Evolutionary conservation across 1,140 invertebrate species (phyloP).

Genomic region (Pomacea maculata): DNA sequence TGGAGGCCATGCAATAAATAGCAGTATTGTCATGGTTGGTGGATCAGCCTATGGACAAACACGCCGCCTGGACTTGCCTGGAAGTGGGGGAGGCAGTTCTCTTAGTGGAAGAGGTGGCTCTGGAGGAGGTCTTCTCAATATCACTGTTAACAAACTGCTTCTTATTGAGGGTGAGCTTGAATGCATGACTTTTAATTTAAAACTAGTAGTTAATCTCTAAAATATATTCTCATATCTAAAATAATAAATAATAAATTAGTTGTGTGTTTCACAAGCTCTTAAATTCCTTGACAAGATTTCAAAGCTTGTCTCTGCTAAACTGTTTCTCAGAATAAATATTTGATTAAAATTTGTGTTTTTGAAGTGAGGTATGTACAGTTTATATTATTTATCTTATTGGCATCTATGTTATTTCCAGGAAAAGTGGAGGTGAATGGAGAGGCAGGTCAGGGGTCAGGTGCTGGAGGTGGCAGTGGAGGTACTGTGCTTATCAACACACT

Average conservation of each 20-base stretch:
- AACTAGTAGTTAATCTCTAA: too few species aligned
- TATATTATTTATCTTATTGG: too few species aligned
- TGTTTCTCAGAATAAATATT: too few species aligned
- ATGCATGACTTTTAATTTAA: too few species aligned
- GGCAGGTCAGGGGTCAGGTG: constrained; percentile 30
- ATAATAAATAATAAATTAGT: too few species aligned
- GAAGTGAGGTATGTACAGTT: too few species aligned
- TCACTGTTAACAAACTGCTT: constrained; percentile 27
- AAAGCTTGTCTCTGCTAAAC: too few species aligned
- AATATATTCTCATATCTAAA: too few species aligned
- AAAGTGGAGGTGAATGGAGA: constrained; percentile 45
- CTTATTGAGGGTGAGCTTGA: constrained; percentile 32
- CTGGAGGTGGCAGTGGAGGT: constrained; percentile 54
- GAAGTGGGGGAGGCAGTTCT: constrained; percentile 51
- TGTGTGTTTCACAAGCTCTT: too few species aligned
- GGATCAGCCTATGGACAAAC: constrained; percentile 44
- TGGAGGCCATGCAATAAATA: constrained; percentile 34
- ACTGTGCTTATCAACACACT: constrained; percentile 41
- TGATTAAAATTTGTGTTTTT: too few species aligned
- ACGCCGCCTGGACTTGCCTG: constrained; percentile 33
- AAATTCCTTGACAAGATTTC: too few species aligned
- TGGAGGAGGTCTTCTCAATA: constrained; percentile 47
- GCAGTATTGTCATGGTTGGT: constrained; percentile 20
- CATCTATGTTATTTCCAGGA: constrained; percentile 25
- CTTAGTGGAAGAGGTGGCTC: constrained; percentile 38